Evolutionary conservation across 2,113 vertebrate species (phyloP), one percentile per base, ranked within the genome.

Genomic region (Syngnathus scovelli): DNA sequence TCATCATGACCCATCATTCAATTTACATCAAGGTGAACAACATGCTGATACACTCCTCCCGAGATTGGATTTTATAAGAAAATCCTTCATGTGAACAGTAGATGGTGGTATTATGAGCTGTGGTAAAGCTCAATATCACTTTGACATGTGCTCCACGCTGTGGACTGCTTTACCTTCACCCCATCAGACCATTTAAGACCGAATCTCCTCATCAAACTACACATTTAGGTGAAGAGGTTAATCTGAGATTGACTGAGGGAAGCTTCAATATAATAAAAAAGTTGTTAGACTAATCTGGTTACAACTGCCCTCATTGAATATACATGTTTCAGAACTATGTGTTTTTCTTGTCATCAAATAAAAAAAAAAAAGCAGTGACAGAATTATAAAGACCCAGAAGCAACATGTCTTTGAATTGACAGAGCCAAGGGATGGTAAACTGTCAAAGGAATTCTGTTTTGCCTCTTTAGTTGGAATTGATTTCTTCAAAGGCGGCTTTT

Each of bases 41-140:
- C 52, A 1, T 18, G 13, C 9, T 39, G 65, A 63, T 21, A 3
- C 33, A 62, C 23, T 9, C 52, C n/a, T 54, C 54, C 46, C 46
- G 21, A 63, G 63, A 58, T 41, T 2, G 9, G 51, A 54, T 73
- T 33, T 33, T 33, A 33, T 33, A 3, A 33, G 3, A 33, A 33
- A 33, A 33, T 33, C 82, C 90, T 87, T 63, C 68, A 10, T 78
- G 69, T 87, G 88, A 91, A 91, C 91, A 91, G 91, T 81, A 92
- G 91, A 91, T 92, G 91, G 90, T 88, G 78, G 90, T 90, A 90
- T 88, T 85, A 86, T 90, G 89, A 90, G 90, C 27, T 33, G 27
- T 33, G 27, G 27, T 33, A 33, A 33, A 33, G 27, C 27, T 33
- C 27, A 33, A 3, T 3, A 33, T 33, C 27, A 33, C 27, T 33